A percentile compares a stretch with the other conserved stretches of the same genome.
Conservation (phyloP, 92 coral and sea anemone species). For the Phenganax stokvisi region DNA sequence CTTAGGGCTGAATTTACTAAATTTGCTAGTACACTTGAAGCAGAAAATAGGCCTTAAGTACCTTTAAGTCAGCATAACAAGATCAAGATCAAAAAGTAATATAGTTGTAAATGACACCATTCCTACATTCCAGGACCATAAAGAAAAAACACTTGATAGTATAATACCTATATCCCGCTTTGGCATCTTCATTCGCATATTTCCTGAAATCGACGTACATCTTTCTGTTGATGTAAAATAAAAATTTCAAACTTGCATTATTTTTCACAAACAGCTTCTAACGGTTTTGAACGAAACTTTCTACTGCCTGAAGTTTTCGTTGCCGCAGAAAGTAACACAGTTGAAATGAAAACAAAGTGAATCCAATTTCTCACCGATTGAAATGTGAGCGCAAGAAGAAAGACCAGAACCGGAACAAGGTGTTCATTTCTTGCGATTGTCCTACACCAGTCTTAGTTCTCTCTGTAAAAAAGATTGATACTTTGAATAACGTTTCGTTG, state of each 20-base stretch:
- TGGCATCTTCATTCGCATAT: constrained; percentile 81
- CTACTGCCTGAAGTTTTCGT: not conserved
- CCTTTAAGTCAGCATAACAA: no score
- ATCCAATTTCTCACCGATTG: constrained; percentile 61
- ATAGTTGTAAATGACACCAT: not conserved
- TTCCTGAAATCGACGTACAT: constrained; percentile 90
- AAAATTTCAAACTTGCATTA: not conserved
- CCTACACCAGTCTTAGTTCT: constrained; percentile 90
- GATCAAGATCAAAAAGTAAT: not conserved
- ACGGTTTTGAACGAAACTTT: not conserved
- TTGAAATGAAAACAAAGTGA: not conserved
- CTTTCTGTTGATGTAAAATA: constrained; percentile 48
- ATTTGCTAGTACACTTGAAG: no score
- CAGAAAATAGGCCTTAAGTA: no score
- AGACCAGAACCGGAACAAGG: constrained; percentile 96
- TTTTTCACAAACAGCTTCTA: not conserved
- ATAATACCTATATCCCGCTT: constrained; percentile 84
- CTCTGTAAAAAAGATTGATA: constrained; percentile 47
- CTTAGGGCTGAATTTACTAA: no score
- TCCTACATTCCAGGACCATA: not conserved
- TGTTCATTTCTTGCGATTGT: constrained; percentile 95
- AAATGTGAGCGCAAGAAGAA: constrained; percentile 87
- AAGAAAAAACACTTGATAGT: not conserved
- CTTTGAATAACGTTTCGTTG: no score
- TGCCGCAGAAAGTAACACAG: not conserved